A percentile compares a stretch with the other conserved stretches of the same genome.
Evolutionary conservation across 1,140 invertebrate genomes (phyloP).

Genomic region (Heliothis virescens): DNA sequence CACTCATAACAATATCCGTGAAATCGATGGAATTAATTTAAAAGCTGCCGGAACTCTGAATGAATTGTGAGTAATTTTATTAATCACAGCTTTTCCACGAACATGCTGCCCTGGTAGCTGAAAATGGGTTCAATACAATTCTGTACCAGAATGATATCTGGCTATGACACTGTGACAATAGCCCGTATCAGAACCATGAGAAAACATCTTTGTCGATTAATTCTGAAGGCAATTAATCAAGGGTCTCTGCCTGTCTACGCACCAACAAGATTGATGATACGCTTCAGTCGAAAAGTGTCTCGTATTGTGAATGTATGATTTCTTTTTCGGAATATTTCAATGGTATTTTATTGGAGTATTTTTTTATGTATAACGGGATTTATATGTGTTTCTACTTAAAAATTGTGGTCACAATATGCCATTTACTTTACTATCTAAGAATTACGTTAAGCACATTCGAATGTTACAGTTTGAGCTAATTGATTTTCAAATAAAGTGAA

Average conservation of each 20-base stretch:
- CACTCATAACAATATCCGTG: too few relatives aligned
- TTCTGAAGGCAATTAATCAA: constrained; percentile 41
- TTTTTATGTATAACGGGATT: neutral
- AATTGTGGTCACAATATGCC: too few relatives aligned
- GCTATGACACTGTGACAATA: constrained; percentile 26
- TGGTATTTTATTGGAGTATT: neutral
- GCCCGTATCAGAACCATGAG: neutral
- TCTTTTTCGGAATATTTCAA: neutral
- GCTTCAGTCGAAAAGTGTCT: neutral
- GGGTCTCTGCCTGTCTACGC: neutral
- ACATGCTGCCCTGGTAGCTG: neutral
- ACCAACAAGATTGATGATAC: constrained; percentile 21
- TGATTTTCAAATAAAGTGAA: too few relatives aligned
- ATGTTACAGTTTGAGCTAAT: too few relatives aligned
- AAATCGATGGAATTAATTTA: too few relatives aligned
- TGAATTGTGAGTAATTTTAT: too few relatives aligned
- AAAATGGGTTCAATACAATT: neutral
- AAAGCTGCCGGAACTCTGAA: too few relatives aligned
- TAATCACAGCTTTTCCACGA: neutral
- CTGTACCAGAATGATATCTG: constrained; percentile 33
- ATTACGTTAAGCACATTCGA: too few relatives aligned
- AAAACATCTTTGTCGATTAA: constrained; percentile 35
- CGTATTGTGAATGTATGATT: neutral
- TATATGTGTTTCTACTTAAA: too few relatives aligned
- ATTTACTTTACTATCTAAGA: too few relatives aligned